A percentile compares a stretch with the other conserved stretches of the same genome.
Conservation (phyloP, 2,888 invertebrate genomes). For the Timema podura region DNA sequence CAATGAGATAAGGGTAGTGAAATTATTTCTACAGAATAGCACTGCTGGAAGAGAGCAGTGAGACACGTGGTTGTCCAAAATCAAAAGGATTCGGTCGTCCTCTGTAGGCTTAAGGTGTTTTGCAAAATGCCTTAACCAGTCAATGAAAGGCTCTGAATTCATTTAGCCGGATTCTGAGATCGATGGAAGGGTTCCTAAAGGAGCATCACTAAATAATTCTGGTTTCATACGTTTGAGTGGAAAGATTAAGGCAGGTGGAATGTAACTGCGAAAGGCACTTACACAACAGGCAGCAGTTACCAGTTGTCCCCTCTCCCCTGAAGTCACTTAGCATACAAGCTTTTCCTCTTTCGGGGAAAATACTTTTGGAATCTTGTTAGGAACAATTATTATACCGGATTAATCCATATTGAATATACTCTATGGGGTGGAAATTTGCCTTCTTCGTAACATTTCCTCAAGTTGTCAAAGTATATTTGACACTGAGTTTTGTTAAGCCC, state of each 20-base stretch:
- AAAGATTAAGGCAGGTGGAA: constrained; percentile 32
- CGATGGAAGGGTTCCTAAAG: constrained; percentile 16
- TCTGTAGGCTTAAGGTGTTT: constrained; percentile 25
- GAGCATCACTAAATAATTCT: constrained; percentile 27
- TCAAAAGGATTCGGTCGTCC: constrained; percentile 22
- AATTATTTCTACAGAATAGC: constrained; percentile 9
- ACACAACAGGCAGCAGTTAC: no score
- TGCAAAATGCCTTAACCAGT: constrained; percentile 30
- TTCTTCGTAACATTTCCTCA: no score
- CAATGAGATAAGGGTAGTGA: constrained; percentile 27
- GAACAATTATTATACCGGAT: constrained; percentile 32
- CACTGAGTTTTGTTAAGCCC: constrained; percentile 29
- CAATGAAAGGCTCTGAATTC: constrained; percentile 28
- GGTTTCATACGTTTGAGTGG: constrained; percentile 29
- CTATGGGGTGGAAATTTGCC: constrained; percentile 26
- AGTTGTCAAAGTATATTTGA: no score
- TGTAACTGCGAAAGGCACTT: constrained; percentile 13
- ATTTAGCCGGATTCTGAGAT: constrained; percentile 30
- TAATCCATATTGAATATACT: constrained; percentile 36
- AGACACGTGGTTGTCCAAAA: constrained; percentile 21
- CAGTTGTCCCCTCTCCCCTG: no score
- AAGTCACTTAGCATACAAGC: constrained; percentile 23
- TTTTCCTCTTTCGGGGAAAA: constrained; percentile 35
- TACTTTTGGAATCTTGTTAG: constrained; percentile 29
- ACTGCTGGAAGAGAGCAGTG: constrained; percentile 30